Evolutionary conservation across 2,113 vertebrate species (phyloP).

Genomic region (Aramus guarauna): DNA sequence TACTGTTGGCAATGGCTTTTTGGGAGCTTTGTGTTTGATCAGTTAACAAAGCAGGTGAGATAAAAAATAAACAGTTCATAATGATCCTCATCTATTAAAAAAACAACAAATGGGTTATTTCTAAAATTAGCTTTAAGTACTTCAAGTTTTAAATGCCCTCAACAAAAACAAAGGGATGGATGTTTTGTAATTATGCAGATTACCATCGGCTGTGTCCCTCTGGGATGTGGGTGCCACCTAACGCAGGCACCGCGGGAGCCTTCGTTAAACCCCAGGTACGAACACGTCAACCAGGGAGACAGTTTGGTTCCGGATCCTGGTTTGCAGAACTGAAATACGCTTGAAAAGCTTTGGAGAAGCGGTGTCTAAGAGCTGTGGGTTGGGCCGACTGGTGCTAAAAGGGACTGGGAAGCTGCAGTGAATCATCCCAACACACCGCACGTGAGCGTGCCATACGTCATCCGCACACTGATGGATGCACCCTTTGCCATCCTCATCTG

Average conservation of each 20-base stretch:
- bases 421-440: not conserved
- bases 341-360: not conserved
- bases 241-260: not conserved
- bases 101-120: not conserved
- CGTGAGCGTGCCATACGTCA: fast-evolving
- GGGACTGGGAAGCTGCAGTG: not conserved
- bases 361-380: not conserved
- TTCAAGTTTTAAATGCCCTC: not conserved
- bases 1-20: not conserved
- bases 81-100: not conserved
- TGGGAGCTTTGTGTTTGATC: not conserved
- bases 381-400: not conserved
- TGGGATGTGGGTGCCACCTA: fast-evolving
- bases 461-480: not conserved
- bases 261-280: fast-evolving
- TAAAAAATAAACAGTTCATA: not conserved
- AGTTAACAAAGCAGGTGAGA: not conserved
- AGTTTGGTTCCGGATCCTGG: not conserved
- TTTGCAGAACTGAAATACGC: not conserved
- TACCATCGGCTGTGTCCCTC: not conserved
- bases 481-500: not conserved
- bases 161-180: not conserved
- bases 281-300: not conserved
- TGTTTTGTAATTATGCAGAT: not conserved
- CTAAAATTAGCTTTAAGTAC: not conserved